Base-by-base conservation (phyloP, 2,888 invertebrate species). In the Lepidochitona cinerea region DNA sequence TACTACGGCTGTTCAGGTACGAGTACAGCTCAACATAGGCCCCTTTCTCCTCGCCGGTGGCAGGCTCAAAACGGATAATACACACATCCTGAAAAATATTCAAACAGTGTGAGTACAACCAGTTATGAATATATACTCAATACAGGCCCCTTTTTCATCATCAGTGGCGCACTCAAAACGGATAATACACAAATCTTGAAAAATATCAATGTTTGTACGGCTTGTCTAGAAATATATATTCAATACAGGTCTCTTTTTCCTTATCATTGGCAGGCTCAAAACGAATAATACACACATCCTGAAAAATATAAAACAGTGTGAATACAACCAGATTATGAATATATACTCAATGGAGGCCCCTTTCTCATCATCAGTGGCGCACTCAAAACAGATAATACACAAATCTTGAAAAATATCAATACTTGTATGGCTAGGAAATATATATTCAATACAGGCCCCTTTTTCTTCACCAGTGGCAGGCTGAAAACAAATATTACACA, bases 11-110 rank as follows among this genome's bases (percentile, higher is more conserved):
- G 87, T 95, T 95, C 71, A 98, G 93, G 91, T 98, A 98, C 81
- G 95, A 95, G 90, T 96, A 98, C 71, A 98, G 92, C 32, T 95
- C 94, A 79, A 95, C 93, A 85, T 96, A 97, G 37, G 95, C 95
- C 90, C 94, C 94, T 88, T 95, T 95, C 88, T 89, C 89, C 83
- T 95, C 95, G 74, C 95, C 94, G 80, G 94, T 94, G 0, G 95
- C 94, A 0, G 97, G 95, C 80, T 95, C 94, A 69, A 97, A 92
- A 76, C 95, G 93, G 70, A 98, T 92, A 33, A 98, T 93, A 14
- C 96, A 93, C 36, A 98, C 95, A 86, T 97, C 96, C 92, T 92
- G 83, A 5, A 0, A 80, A 74, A 36, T n/a, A n/a, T n/a, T n/a
- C 68, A 66, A 35, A 54, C 26, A 66, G 23, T 33, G 29, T 41